Conservation (phyloP, 1,140 invertebrate genomes). For the Pectinophora gossypiella region DNA sequence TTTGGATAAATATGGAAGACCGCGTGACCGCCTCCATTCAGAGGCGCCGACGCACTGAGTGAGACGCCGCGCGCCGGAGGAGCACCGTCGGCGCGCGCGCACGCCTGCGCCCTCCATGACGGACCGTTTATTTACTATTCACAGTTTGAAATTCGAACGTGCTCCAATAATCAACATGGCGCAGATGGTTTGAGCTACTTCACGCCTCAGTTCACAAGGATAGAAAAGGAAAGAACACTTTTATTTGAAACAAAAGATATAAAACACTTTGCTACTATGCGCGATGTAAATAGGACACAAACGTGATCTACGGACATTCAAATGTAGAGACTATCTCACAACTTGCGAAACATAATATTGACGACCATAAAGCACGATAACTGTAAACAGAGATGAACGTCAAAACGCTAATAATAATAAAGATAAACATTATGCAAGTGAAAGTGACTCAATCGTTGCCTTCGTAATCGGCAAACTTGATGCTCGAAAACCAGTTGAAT, state of each 20-base stretch:
- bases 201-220: slow-evolving; percentile 16
- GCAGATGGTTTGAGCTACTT: slow-evolving; percentile 30
- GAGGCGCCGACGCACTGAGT: slow-evolving; percentile 51
- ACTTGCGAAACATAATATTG: not conserved
- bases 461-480: slow-evolving; percentile 23
- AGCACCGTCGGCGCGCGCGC: slow-evolving; percentile 31
- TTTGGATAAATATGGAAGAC: slow-evolving; percentile 10
- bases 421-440: slow-evolving; percentile 28
- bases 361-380: not conserved
- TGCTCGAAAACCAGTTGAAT: slow-evolving; percentile 37
- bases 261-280: not conserved
- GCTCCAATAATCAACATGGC: slow-evolving; percentile 57
- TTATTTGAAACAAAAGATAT: not conserved
- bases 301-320: no score
- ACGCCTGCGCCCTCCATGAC: slow-evolving; percentile 39
- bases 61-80: slow-evolving; percentile 30
- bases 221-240: slow-evolving; percentile 4
- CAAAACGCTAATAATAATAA: slow-evolving; percentile 10
- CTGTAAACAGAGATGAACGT: not conserved
- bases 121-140: slow-evolving; percentile 67
- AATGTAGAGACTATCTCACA: no score
- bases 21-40: slow-evolving; percentile 57
- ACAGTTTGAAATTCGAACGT: slow-evolving; percentile 61
- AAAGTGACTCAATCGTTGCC: slow-evolving; percentile 33
- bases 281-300: no score